Conservation (phyloP, 30 jellyfish, hydroid and myxozoan species). For the Hydractinia echinata region DNA sequence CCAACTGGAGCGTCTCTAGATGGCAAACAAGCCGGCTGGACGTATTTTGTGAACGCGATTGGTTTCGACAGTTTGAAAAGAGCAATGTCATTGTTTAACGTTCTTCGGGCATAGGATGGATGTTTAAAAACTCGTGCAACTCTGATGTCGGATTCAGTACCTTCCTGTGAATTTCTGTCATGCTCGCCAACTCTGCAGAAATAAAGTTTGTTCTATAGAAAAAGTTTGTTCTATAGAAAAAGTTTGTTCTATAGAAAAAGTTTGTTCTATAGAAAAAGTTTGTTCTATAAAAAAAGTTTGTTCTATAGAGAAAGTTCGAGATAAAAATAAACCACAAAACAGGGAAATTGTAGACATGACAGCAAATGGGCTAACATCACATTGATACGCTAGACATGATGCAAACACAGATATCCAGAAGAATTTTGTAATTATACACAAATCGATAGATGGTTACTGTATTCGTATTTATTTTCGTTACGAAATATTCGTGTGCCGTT, state of each 20-base stretch:
- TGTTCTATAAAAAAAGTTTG: background rate
- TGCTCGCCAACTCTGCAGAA: conserved; percentile 47
- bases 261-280: background rate
- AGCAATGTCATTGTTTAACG: conserved; percentile 49
- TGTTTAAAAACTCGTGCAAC: conserved; percentile 40
- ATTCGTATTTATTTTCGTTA: no score
- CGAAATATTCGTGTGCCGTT: no score
- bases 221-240: no score
- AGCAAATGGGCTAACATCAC: no score
- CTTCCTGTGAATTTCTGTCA: conserved; percentile 22
- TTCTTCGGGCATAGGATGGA: conserved; percentile 17
- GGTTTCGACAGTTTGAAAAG: conserved; percentile 49
- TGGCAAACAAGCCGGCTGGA: conserved; percentile 75
- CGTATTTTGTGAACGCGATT: conserved; percentile 36
- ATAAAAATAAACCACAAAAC: no score
- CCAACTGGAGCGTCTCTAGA: conserved; percentile 53
- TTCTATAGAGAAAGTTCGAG: no score
- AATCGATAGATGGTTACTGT: no score
- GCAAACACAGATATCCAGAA: no score
- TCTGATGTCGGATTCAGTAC: conserved; percentile 37
- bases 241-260: no score
- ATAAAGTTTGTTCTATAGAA: background rate
- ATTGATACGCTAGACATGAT: no score
- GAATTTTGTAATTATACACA: no score
- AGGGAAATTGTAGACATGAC: no score